A percentile compares a stretch with the other conserved stretches of the same genome.
Conservation (phyloP, 2,888 invertebrate species). For the Bursaphelenchus okinawaensis region DNA sequence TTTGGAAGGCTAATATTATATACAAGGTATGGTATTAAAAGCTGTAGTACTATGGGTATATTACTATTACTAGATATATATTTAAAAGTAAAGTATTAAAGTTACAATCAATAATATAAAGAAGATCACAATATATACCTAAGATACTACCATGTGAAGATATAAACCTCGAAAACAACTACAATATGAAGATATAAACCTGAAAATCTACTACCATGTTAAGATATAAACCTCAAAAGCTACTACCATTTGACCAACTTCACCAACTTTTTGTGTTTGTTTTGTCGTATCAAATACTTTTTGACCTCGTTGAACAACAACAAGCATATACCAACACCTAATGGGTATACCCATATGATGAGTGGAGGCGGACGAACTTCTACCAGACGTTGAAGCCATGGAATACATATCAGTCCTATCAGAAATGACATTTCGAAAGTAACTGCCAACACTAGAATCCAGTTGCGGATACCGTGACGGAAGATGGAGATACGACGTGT, state of each 20-base stretch:
- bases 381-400: conserved; percentile 37
- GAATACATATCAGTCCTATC: conserved; percentile 38
- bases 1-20: too few relatives aligned
- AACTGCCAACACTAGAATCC: conserved; percentile 34
- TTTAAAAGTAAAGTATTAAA: too few relatives aligned
- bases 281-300: neutral
- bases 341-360: conserved; percentile 37
- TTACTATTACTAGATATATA: too few relatives aligned
- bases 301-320: conserved; percentile 38
- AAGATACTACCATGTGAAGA: too few relatives aligned
- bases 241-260: neutral
- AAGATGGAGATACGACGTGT: conserved; percentile 45
- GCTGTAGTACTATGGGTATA: too few relatives aligned
- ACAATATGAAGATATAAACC: too few relatives aligned
- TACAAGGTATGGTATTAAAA: too few relatives aligned
- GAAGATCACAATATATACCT: too few relatives aligned
- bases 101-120: too few relatives aligned
- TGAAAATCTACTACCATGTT: too few relatives aligned
- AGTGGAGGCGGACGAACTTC: conserved; percentile 38
- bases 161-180: too few relatives aligned
- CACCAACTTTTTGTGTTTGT: neutral
- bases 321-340: conserved; percentile 36
- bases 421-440: conserved; percentile 39
- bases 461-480: conserved; percentile 39
- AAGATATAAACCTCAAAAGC: too few relatives aligned